Conservation (phyloP, 1,140 invertebrate species). For the Ceratosolen solmsi region DNA sequence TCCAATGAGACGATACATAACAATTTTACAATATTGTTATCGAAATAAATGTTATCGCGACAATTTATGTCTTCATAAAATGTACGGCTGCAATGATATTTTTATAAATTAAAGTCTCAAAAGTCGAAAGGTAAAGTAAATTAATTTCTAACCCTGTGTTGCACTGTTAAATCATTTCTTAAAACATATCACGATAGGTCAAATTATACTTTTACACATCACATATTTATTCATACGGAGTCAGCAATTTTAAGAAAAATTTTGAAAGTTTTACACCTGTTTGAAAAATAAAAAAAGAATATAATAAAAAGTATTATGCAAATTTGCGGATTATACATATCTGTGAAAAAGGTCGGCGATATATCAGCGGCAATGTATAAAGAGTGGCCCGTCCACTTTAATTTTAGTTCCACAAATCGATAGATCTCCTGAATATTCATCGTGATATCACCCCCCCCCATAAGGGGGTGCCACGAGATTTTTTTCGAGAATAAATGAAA, state of each 20-base stretch:
- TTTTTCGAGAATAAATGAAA: constrained; percentile 3
- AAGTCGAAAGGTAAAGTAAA: no score
- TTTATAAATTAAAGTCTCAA: no score
- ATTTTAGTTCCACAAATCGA: constrained; percentile 3
- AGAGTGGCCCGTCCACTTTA: background rate
- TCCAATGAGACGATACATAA: background rate
- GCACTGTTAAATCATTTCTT: no score
- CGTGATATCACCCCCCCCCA: background rate
- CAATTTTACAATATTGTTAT: background rate
- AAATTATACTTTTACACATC: background rate
- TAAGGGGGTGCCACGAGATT: background rate
- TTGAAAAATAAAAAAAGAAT: background rate
- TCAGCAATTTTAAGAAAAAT: background rate
- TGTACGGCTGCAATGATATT: no score
- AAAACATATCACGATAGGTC: background rate
- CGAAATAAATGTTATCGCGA: background rate
- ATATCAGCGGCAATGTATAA: constrained; percentile 5
- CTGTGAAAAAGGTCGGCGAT: constrained; percentile 3
- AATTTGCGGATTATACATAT: background rate
- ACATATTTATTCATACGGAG: background rate
- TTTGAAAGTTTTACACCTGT: background rate
- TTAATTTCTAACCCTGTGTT: no score
- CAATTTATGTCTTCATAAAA: no score
- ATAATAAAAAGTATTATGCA: constrained; percentile 21
- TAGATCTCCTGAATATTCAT: constrained; percentile 39